Evolutionary conservation across 2,888 invertebrate species (phyloP), one percentile per base, ranked within the genome.

Genomic region (Amphipoea lucens): DNA sequence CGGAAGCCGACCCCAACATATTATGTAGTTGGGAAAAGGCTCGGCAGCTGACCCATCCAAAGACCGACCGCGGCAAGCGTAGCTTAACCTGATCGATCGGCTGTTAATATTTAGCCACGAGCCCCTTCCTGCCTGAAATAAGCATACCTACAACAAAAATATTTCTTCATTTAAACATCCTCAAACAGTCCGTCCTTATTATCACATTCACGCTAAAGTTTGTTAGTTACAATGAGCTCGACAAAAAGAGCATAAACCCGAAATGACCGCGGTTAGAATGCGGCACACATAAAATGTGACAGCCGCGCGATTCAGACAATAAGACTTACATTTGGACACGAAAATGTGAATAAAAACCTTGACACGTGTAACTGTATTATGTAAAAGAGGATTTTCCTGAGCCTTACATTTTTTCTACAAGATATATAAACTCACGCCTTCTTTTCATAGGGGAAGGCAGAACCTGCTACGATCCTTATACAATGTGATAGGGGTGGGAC

Each of bases 201-300:
- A 57, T 77, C 7, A 82, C 17, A 60, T 65, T 78, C n/a, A 78
- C 42, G 51, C 40, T 11, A 36, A 42, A 54, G 40, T 81, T 70
- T 29, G 48, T 29, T 5, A 65, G 6, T 48, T 23, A 54, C 65
- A 79, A 78, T 84, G 66, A 40, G 29, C 45, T 42, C 48, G 2
- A 51, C 45, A 79, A 54, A 68, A 79, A 66, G 81, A 70, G 6
- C n/a, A n/a, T 67, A 80, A 85, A 74, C 62, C 4, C 45, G 5
- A 51, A 79, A 85, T 80, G 40, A 29, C 70, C 54, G 70, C 69
- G 62, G 81, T 74, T 54, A 42, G 48, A 79, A 65, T 72, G 71
- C 70, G 62, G 60, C 29, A 48, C 20, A 74, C 60, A 74, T 74
- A 74, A 79, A 82, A 73, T 23, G 40, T 29, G 40, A n/a, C 23